Evolutionary conservation across 2,113 vertebrate genomes (phyloP), one percentile per base, ranked within the genome.

Genomic region (Balaenoptera acutorostrata): DNA sequence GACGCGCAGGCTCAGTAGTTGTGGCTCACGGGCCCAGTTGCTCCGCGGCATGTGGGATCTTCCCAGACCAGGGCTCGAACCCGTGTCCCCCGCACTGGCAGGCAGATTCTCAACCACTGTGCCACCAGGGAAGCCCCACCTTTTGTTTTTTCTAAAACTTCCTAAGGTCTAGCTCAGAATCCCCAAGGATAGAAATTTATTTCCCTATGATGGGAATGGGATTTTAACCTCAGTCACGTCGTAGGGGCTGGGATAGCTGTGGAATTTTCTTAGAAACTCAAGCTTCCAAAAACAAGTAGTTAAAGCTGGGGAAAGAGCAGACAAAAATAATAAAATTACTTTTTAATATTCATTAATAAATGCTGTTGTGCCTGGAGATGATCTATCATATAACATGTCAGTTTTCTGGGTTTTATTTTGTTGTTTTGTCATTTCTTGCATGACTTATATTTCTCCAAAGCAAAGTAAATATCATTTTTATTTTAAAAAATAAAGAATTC

Each of bases 401-500:
- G 25, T 92, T 97, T 96, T 80, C 4, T 0, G 18, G 49, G 11
- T 10, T 52, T 52, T 77, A 6, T 84, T 96, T 92, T 91, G 18
- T 49, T 18, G 0, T 91, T 97, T 90, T 86, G 55, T 55, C 33
- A 41, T 36, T 95, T 90, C 55, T 88, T 96, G 85, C 44, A 39
- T 98, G 97, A 97, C 90, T 95, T 97, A 94, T 88, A 86, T 97
- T 97, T 96, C 20, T 13, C 52, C 82, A 97, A 94, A 95, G 55
- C 55, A 71, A 84, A 92, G 63, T 81, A 98, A 97, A 97, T 75
- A 15, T 27, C 39, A 88, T 96, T 95, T 96, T 95, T 90, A 89
- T 72, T 93, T 96, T 95, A 78, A 78, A 55, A 21, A 78, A 33
- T 44, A 33, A 61, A 64, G 61, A 49, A 36, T 33, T 69, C 59